Evolutionary conservation across 2,797 vertebrate species (phyloP), one percentile per base, ranked within the genome.

Genomic region (Protosalanx chinensis): DNA sequence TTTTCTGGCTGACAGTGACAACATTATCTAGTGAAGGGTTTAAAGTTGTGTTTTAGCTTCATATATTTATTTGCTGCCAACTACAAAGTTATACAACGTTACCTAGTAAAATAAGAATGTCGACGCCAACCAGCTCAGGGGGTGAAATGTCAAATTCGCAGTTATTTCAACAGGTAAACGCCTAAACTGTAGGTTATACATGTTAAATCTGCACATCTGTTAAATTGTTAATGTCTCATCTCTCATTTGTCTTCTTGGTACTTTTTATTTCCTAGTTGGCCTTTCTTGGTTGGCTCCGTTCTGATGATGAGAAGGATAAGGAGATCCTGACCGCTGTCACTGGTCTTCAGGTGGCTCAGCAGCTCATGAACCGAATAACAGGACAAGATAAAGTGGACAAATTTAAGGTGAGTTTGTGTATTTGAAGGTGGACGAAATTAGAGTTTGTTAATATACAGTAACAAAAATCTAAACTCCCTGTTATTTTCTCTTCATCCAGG

Each of bases 251-350:
- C 20, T 20, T 23, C 58, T 60, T 3, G 15, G 16, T 56, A 16
- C n/a, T 56, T 56, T n/a, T 16, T 2, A 56, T 56, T 1, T 58
- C 16, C 59, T 80, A 93, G 93, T 2, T 93, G 76, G 89, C 90
- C 57, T 72, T 93, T 67, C 82, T 93, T 70, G 86, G 65, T 29
- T 93, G 90, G 91, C 74, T 93, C 67, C 61, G 60, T 68, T 90
- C 91, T 1, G 88, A 93, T 80, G 79, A 76, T 1, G 88, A 84
- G 0, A 72, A 79, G 60, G 87, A 92, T 78, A 84, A 88, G 18
- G 56, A 46, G 2, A 20, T 80, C 2, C 33, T 93, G 78, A 73
- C 75, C 0, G 82, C 84, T 1, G 65, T 93, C 68, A 93, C 91
- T 0, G 83, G 91, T 0, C 0, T 91, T n/a, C 90, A 87, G 71